Percentiles rank a stretch among this genome's conserved stretches.
Conservation (phyloP, 1,140 invertebrate species). For the Xylocopa sonorina region DNA sequence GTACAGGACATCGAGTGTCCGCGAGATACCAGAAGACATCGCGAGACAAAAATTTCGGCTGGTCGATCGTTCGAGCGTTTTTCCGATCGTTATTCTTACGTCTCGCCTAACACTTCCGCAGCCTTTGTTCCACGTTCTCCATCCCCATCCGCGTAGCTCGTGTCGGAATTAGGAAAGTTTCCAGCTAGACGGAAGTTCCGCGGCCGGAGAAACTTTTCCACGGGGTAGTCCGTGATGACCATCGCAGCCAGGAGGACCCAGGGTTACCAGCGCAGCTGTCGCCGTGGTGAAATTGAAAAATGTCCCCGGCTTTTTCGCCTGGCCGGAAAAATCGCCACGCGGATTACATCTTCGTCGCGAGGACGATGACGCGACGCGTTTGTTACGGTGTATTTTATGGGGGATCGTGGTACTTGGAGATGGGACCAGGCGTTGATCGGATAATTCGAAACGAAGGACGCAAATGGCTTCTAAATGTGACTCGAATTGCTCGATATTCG, state of each 20-base stretch:
- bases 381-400: not conserved
- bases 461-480: too few relatives aligned
- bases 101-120: not conserved
- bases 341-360: constrained; percentile 20
- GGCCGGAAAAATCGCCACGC: constrained; percentile 4
- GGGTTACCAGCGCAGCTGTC: constrained; percentile 55
- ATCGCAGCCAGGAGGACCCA: constrained; percentile 47
- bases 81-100: constrained; percentile 51
- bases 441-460: too few relatives aligned
- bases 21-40: not conserved
- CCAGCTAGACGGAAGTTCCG: constrained; percentile 37
- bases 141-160: not conserved
- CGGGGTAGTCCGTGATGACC: constrained; percentile 53
- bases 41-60: not conserved
- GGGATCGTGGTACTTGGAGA: too few relatives aligned
- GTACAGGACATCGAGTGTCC: not conserved
- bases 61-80: constrained; percentile 11
- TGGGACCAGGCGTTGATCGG: too few relatives aligned
- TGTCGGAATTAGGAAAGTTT: constrained; percentile 61
- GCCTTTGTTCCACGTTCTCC: not conserved
- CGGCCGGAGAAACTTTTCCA: constrained; percentile 47
- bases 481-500: too few relatives aligned
- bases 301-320: not conserved
- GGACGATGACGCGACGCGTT: not conserved
- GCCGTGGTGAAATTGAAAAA: constrained; percentile 52